phyloP scores from a whole-genome alignment of 2,888 invertebrate species.

The Andrena camellia region DNA sequence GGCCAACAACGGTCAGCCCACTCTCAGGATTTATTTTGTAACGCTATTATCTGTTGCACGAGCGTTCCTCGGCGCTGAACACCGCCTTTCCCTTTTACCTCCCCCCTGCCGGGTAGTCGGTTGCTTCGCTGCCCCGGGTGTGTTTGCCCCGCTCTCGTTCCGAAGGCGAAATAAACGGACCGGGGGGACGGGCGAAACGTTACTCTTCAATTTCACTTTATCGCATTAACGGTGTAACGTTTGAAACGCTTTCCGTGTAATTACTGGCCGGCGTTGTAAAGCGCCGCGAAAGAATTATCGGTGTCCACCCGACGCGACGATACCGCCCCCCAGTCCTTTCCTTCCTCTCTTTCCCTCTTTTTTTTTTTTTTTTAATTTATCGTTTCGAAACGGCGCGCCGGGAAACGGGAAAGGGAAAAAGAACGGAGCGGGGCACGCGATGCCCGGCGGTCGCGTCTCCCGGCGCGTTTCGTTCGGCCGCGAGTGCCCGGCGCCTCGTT shows the following conservation, averaged over 20 bases:
- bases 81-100: neutral
- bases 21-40: conserved; percentile 55
- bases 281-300: conserved; percentile 2
- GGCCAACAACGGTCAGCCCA: conserved; percentile 43
- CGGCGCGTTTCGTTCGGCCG: neutral
- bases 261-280: conserved; percentile 10
- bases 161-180: conserved; percentile 36
- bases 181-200: neutral
- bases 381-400: neutral
- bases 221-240: conserved; percentile 46
- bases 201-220: conserved; percentile 41
- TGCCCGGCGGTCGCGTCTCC: neutral
- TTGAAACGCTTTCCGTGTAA: conserved; percentile 45
- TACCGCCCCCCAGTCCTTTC: neutral
- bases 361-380: neutral
- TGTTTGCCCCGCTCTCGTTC: conserved; percentile 33
- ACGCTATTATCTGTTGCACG: conserved; percentile 57
- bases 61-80: conserved; percentile 5
- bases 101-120: neutral
- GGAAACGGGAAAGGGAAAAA: neutral
- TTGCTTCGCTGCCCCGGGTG: neutral
- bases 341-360: neutral
- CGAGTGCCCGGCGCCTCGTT: neutral
- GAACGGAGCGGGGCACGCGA: neutral
- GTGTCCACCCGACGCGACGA: conserved; percentile 1